A percentile compares a stretch with the other conserved stretches of the same genome.
Evolutionary conservation across 2,797 vertebrate species (phyloP).

Genomic region (Jordanella pulchra): DNA sequence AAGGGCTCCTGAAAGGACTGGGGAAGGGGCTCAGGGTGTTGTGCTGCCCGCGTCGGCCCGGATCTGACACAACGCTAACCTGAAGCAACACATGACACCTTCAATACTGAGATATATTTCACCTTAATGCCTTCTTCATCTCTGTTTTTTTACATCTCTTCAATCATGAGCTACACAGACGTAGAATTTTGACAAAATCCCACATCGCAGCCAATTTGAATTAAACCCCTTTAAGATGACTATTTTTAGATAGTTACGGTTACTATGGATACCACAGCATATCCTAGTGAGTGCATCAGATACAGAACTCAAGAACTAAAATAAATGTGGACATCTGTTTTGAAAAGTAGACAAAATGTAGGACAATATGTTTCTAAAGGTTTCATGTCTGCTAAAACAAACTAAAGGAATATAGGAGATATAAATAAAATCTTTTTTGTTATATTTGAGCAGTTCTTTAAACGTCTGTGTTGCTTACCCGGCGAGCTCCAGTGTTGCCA

Average conservation of each 20-base stretch:
- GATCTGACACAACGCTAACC: constrained; percentile 97
- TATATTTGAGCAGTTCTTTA: neutral
- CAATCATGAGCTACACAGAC: constrained; percentile 3
- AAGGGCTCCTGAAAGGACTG: constrained; percentile 96
- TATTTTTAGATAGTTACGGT: constrained; percentile 75
- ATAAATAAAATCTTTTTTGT: neutral
- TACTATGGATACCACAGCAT: constrained; percentile 69
- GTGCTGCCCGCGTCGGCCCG: constrained; percentile 90
- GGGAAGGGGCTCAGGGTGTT: constrained; percentile 94
- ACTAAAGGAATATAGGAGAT: neutral
- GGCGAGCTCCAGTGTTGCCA: constrained; percentile 86
- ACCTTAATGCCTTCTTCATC: neutral
- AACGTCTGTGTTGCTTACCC: constrained; percentile 80
- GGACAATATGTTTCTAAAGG: neutral
- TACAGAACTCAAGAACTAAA: constrained; percentile 28
- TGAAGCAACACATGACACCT: constrained; percentile 45
- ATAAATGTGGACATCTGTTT: constrained; percentile 11
- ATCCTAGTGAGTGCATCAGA: constrained; percentile 47
- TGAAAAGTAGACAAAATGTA: neutral
- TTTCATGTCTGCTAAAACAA: neutral
- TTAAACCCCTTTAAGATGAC: constrained; percentile 62
- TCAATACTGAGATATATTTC: neutral
- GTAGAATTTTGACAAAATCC: constrained; percentile 44
- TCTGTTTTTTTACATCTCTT: neutral
- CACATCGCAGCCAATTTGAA: constrained; percentile 59